Base-by-base conservation (phyloP, 1,140 invertebrate genomes). In the Drosophila fuyamai region DNA sequence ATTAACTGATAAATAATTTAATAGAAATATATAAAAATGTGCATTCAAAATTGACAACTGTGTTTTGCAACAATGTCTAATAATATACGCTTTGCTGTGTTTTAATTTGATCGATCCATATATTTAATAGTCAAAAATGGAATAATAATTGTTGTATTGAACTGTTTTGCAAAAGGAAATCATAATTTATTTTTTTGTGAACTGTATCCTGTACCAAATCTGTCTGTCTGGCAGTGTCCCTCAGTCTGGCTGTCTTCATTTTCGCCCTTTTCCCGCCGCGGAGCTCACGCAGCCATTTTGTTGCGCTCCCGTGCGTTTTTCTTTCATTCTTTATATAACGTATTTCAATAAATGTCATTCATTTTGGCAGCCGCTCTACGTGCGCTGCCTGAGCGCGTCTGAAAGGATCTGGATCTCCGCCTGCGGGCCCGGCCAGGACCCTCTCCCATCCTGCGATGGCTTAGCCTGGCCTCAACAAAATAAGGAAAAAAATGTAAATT, bases 261-360 rank as follows among this genome's bases (percentile, higher is more conserved):
- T 41, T 18, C 12, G 36, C 29, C 47, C 18, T 38, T 67, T 67
- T 41, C 58, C 59, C 59, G 38, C 18, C 65, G 5, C 18, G 6
- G 5, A 13, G 10, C 70, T 61, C 68, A 72, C 61, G 54, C 72
- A 81, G 44, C 72, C 79, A 73, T 81, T 81, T 81, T 67, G 74
- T 81, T 82, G 74, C 79, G 79, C 74, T 60, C 60, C 79, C 57
- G 74, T 82, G 74, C 67, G 57, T 76, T 63, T 62, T 59, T 66
- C 47, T 54, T 75, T 72, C 70, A 57, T 74, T 86, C 50, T 68
- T 86, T 80, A 85, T 77, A 62, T 81, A 76, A 66, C 61, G 73
- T 77, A 86, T 86, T 86, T 86, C 83, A 86, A 86, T 86, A 86
- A 86, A 86, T 88, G 83, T 86, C 83, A 86, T 83, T 86, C 83